Base-by-base conservation (phyloP, 2,113 vertebrate species). In the Nicator chloris region DNA sequence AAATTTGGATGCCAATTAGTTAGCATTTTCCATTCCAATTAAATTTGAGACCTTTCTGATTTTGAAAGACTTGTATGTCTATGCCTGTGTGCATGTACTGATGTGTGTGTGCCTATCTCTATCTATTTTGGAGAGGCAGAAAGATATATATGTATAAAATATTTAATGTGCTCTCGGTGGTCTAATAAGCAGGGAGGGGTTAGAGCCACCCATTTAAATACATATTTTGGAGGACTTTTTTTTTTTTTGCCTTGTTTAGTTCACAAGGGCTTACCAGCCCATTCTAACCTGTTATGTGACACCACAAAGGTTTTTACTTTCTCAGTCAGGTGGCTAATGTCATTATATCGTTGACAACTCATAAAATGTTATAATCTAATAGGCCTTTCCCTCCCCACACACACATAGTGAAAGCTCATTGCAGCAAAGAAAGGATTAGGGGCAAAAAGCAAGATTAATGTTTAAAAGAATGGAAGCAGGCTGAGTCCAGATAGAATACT, bases 1-100 rank as follows among this genome's bases (percentile, higher is more conserved):
- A 98, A 97, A 98, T 98, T 97, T 98, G 96, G 98, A 97, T 97
- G 97, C 98, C 97, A 98, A 98, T 98, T 98, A 98, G 97, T 97
- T 98, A 98, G 97, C 96, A 97, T 98, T 98, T 98, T 98, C 97
- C 96, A 97, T 97, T 98, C 97, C 98, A 97, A 98, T 98, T 98
- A 98, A 98, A 98, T 97, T 96, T 96, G 97, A 98, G 98, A 98
- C 98, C 97, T 98, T 98, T 98, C 97, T 97, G 96, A 97, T 98
- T 98, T 98, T 95, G 97, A 96, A 97, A 97, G 96, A 97, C 95
- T 98, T 94, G 72, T 50, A 40, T 85, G 87, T 82, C 86, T 93
- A 66, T 61, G 92, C 70, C 40, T 71, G 39, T 86, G 66, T 82
- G 26, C 49, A 45, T 65, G 42, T 30, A 37, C 28, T 84, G 35